These are phyloP conservation scores for Salvelinus fontinalis DNA, from an alignment of 2,113 vertebrate genomes.

Conservation along the genomic window DNA sequence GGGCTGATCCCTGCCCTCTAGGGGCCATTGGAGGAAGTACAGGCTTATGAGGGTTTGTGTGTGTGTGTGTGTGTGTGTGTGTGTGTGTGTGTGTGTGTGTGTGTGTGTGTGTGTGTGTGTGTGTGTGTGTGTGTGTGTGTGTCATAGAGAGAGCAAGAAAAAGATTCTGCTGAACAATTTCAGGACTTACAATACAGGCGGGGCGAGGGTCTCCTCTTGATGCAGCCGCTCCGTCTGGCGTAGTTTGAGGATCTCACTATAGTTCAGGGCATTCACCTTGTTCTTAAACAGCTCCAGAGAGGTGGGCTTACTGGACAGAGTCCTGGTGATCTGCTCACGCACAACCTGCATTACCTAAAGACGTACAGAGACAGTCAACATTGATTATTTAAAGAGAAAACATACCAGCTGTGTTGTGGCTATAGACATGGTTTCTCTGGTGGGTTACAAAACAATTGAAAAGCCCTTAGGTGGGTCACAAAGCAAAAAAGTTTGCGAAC, in stretches of 20 bases:
- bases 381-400: neutral
- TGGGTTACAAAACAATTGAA: too few relatives aligned
- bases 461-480: too few relatives aligned
- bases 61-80: too few relatives aligned
- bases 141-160: neutral
- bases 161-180: too few relatives aligned
- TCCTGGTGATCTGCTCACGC: slow-evolving; percentile 94
- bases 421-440: too few relatives aligned
- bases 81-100: neutral
- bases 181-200: slow-evolving; percentile 87
- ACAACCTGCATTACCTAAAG: slow-evolving; percentile 96
- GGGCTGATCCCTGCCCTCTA: neutral
- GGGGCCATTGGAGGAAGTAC: neutral
- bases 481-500: too few relatives aligned
- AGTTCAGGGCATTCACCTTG: slow-evolving; percentile 88
- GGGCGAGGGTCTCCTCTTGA: slow-evolving; percentile 91
- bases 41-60: neutral
- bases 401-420: too few relatives aligned
- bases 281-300: slow-evolving; percentile 96
- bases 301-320: slow-evolving; percentile 85
- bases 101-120: neutral
- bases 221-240: slow-evolving; percentile 92
- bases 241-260: slow-evolving; percentile 93
- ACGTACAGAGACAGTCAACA: neutral
- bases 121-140: too few relatives aligned